Base-by-base conservation (phyloP, 2,888 invertebrate species). In the Rhaphigaster nebulosa region DNA sequence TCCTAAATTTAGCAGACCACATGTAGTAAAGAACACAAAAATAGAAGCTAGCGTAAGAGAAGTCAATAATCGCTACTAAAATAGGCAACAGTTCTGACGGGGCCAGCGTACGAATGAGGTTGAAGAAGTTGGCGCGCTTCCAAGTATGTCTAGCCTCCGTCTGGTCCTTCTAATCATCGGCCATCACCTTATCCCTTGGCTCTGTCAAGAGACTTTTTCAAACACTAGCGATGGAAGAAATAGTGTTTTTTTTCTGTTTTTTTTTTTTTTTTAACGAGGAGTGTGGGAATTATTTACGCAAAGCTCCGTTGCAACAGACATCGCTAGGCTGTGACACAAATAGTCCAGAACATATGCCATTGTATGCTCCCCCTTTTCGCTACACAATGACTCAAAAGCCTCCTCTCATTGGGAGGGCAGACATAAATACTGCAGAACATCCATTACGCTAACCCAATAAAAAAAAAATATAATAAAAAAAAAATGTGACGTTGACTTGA, bases 61-160 rank as follows among this genome's bases (percentile, higher is more conserved):
- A 34, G 70, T 70, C 70, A 70, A 70, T 70, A 70, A 70, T 34
- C 70, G 70, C 70, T 20, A 34, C 70, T 70, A 70, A 70, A 70
- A 70, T 70, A 70, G 34, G 70, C 18, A 70, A 70, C 20, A 34
- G 2, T 8, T 34, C 18, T 41, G 26, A 84, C n/a, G 84, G 84
- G 84, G 84, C 13, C 84, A 26, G 45, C 0, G 29, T 70, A 70
- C 23, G 34, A 70, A 70, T 34, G 70, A 70, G 70, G 20, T 34
- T 34, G 26, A 0, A 45, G 84, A 4, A 45, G 23, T 45, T 84
- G 84, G 84, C 41, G 23, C 6, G 26, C 45, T 15, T 10, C 84
- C 84, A 84, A 84, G 45, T 84, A 45, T 45, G 84, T 84, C 84
- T 84, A 84, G 84, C 45, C 45, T 15, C 26, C n/a, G 84, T 84